Base-by-base conservation (phyloP, 2,113 vertebrate species). In the Galeopterus variegatus region DNA sequence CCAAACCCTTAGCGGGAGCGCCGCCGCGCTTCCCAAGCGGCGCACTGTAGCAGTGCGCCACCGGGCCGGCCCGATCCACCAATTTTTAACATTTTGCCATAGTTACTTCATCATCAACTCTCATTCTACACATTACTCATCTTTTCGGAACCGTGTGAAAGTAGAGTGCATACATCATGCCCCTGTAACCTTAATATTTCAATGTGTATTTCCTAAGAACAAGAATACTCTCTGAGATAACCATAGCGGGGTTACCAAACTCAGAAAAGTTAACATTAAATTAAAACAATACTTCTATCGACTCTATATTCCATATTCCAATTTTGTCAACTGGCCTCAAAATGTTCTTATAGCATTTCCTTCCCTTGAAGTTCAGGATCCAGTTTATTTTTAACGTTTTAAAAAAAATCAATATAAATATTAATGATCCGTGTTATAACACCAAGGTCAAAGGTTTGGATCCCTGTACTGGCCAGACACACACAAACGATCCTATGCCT, bases 141-240 rank as follows among this genome's bases (percentile, higher is more conserved):
- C 89, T 80, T 84, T 95, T 76, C 36, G 70, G 41, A 84, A 88
- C 36, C 64, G 90, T 60, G 31, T 95, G 64, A 92, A 96, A 96
- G 41, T 45, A 58, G 15, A 92, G 26, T 77, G 14, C 23, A 84
- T 24, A 80, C 15, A 69, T 70, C 33, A 73, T 67, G 50, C 11
- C 17, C 26, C 33, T 73, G 89, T 92, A 72, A 4, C 21, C 26
- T 80, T 70, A 93, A 67, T 48, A 94, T 1, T 92, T 94, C 58
- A 85, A 8, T 65, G 36, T 54, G 5, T 80, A 76, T 72, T 90
- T 96, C 81, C n/a, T 94, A 76, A 97, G 41, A 92, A 79, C 45
- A 86, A 92, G 52, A 54, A 91, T 48, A 77, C 76, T 83, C 45
- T 90, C 75, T 77, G 91, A 94, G 33, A 80, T 24, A 86, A 83